A percentile compares a stretch with the other conserved stretches of the same genome.
phyloP scores from a whole-genome alignment of 2,888 invertebrate species.

The Epinotia ramella region DNA sequence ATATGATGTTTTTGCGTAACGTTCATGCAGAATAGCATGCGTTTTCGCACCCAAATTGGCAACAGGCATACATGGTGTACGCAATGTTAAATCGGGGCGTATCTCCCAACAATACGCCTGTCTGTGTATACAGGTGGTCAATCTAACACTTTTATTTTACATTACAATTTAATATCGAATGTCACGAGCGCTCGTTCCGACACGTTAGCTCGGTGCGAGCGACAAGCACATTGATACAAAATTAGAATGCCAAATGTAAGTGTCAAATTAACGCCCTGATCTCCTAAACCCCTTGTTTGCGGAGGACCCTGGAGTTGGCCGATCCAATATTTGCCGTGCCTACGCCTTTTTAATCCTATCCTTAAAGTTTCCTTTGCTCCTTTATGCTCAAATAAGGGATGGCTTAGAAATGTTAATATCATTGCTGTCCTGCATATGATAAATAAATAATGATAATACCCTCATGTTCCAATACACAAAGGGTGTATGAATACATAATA shows the following conservation, averaged over 20 bases:
- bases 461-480: too few species aligned
- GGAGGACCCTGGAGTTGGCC: conserved; percentile 59
- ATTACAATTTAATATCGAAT: too few species aligned
- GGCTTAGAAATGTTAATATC: conserved; percentile 27
- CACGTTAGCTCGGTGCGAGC: too few species aligned
- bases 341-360: conserved; percentile 67
- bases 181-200: too few species aligned
- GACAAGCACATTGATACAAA: background rate
- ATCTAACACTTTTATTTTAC: too few species aligned
- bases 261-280: conserved; percentile 34
- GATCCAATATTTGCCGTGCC: conserved; percentile 72
- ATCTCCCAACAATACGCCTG: conserved; percentile 22
- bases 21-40: background rate
- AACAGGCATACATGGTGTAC: background rate
- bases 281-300: conserved; percentile 59
- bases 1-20: background rate
- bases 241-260: background rate
- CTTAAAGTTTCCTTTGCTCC: conserved; percentile 47
- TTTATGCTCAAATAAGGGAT: conserved; percentile 6
- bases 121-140: conserved; percentile 19
- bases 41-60: conserved; percentile 21
- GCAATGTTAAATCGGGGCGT: background rate
- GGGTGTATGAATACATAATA: too few species aligned
- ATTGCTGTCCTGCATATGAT: conserved; percentile 9
- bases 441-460: background rate